Evolutionary conservation across 2,888 invertebrate species (phyloP), one percentile per base, ranked within the genome.

Genomic region (Caenorhabditis angaria): DNA sequence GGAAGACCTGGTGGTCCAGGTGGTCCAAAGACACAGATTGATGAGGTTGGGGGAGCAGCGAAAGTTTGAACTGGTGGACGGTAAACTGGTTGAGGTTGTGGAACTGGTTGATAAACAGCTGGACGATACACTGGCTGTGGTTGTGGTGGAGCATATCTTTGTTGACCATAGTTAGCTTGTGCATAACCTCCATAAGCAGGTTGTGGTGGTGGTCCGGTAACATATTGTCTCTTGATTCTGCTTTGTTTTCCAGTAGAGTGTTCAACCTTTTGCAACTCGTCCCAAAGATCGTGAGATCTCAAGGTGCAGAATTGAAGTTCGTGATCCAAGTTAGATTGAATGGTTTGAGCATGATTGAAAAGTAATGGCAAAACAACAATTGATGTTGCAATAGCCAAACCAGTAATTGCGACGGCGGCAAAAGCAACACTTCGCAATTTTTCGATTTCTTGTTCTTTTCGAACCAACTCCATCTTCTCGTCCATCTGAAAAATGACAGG

Each of bases 1-100:
- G 80, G 80, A 41, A 78, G 72, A 54, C 81, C 81, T 32, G 79
- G 71, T 41, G 78, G 78, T 61, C 81, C 81, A 53, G 81, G 76
- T 48, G 78, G 81, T 2, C 80, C 80, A 54, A 69, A 71, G 47
- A 70, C 59, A 68, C 80, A 73, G 32, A 73, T 60, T 2, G 72
- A 73, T 4, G 67, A 65, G 6, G 14, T 12, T 14, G 59, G 25
- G 24, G 47, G 28, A 4, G 58, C 27, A 8, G 22, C 25, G 22
- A 27, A 50, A 8, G n/a, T 22, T 24, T 50, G 48, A 22, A 35
- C 35, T 10, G 59, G 24, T 48, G 22, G 59, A 12, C 27, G 35
- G 24, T 59, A 59, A 6, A 59, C 61, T 32, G 61, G 61, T 28
- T 64, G 67, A 32, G 60, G 63, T 27, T 71, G 71, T 27, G 63